These are phyloP conservation scores for Nymphicus hollandicus DNA, from an alignment of 2,113 vertebrate genomes.

Conservation along the genomic window DNA sequence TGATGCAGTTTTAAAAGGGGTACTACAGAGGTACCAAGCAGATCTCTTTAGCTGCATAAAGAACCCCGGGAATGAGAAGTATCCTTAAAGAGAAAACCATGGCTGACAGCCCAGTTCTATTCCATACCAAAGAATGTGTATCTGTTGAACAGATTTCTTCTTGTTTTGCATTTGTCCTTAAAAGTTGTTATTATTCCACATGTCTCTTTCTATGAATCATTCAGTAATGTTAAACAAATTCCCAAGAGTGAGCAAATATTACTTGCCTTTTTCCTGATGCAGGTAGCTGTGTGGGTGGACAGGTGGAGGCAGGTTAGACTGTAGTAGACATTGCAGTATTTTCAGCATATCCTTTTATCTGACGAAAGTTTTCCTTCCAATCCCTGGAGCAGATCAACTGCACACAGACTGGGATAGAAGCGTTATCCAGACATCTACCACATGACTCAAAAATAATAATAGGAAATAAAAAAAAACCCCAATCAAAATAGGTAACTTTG, in stretches of 20 bases:
- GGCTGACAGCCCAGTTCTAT: neutral
- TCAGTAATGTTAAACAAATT: neutral
- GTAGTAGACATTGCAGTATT: neutral
- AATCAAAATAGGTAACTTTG: constrained; percentile 13
- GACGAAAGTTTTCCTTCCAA: constrained; percentile 27
- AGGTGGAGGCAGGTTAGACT: constrained; percentile 44
- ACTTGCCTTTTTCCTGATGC: constrained; percentile 26
- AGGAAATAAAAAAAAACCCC: neutral
- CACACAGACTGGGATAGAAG: neutral
- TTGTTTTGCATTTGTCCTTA: constrained; percentile 2
- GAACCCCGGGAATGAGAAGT: neutral
- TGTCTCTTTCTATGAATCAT: constrained; percentile 10
- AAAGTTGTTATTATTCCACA: neutral
- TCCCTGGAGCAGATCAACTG: neutral
- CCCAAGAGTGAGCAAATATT: constrained; percentile 29
- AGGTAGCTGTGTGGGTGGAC: neutral
- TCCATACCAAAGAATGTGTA: neutral
- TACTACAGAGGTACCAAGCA: neutral
- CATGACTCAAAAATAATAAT: constrained; percentile 1
- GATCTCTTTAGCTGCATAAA: neutral
- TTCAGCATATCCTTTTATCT: constrained; percentile 8
- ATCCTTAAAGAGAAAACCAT: neutral
- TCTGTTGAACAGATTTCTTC: neutral
- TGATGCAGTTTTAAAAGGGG: neutral
- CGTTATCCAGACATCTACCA: constrained; percentile 20